Conservation (phyloP, 2,888 invertebrate genomes). For the Clunio marinus region DNA sequence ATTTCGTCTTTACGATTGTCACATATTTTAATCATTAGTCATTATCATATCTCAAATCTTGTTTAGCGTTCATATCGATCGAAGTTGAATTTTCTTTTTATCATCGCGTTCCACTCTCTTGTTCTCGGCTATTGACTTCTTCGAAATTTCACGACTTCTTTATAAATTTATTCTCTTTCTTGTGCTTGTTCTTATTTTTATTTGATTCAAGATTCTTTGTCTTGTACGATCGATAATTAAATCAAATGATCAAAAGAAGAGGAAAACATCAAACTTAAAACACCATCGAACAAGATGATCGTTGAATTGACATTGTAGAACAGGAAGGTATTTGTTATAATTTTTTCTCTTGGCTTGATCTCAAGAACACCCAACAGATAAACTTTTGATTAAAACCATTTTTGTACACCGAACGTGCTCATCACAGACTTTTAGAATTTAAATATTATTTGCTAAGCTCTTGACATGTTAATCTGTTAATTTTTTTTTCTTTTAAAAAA, state of each 20-base stretch:
- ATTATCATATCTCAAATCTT: slow-evolving; percentile 23
- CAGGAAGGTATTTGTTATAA: slow-evolving; percentile 28
- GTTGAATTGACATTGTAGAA: not conserved
- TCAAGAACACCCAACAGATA: not conserved
- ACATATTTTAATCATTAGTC: slow-evolving; percentile 18
- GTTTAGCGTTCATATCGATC: slow-evolving; percentile 13
- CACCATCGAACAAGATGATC: slow-evolving; percentile 12
- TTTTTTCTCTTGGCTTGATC: not conserved
- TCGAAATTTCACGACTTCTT: slow-evolving; percentile 15
- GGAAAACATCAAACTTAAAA: slow-evolving; percentile 2
- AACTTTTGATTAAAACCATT: no score
- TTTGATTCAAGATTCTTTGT: not conserved
- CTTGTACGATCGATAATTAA: slow-evolving; percentile 17
- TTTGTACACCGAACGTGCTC: no score
- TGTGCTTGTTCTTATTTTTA: not conserved
- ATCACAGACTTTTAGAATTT: no score
- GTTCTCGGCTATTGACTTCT: slow-evolving; percentile 20
- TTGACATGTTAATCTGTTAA: no score
- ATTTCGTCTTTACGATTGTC: slow-evolving; percentile 9
- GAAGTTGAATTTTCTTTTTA: not conserved
- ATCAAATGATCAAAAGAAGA: not conserved
- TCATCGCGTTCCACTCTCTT: not conserved
- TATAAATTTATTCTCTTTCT: not conserved
- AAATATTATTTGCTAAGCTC: no score
- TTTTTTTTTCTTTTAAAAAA: no score